Base-by-base conservation (phyloP, 2,797 vertebrate species). In the Thaleichthys pacificus region DNA sequence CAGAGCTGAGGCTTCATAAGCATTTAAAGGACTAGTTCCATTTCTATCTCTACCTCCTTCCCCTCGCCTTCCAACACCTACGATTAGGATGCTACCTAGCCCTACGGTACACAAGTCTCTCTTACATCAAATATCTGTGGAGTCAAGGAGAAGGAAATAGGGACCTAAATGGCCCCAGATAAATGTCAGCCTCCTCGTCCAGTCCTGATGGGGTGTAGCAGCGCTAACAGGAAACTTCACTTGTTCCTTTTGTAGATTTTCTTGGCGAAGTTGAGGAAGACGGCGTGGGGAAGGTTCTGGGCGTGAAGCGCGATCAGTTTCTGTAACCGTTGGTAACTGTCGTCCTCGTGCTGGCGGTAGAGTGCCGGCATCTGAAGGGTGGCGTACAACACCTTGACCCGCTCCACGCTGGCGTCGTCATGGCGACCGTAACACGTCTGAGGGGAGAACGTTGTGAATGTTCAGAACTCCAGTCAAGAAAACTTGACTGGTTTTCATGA, bases 161-260 rank as follows among this genome's bases (percentile, higher is more conserved):
- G 49, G 49, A 66, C 71, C n/a, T 26, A 22, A 77, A 47, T 12
- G 42, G 38, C 67, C 63, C 15, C 12, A 17, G 51, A 12, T 56
- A 2, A 47, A 32, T 66, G 42, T n/a, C 60, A 35, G 49, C 2
- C 17, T 64, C 3, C 9, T 0, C 0, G 21, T 60, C 22, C 42
- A 49, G 19, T 26, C 12, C 38, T 47, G 64, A 21, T 26, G 19
- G 35, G 47, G 4, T 26, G 24, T 19, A 3, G 47, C 21, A 3
- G 47, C 21, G 24, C 9, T 22, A 2, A 26, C 28, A n/a, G 60
- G 26, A 67, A 57, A 63, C 5, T 5, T 96, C 90, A 99, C 73
- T 98, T 98, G 84, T 93, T 93, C 24, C 97, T 91, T 86, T 95
- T 98, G 89, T 99, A 99, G 73, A 99, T 96, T 84, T 96, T 96